Percentiles rank a stretch among this genome's conserved stretches.
Conservation (phyloP, 2,797 vertebrate genomes). For the Silurus lanzhouensis region DNA sequence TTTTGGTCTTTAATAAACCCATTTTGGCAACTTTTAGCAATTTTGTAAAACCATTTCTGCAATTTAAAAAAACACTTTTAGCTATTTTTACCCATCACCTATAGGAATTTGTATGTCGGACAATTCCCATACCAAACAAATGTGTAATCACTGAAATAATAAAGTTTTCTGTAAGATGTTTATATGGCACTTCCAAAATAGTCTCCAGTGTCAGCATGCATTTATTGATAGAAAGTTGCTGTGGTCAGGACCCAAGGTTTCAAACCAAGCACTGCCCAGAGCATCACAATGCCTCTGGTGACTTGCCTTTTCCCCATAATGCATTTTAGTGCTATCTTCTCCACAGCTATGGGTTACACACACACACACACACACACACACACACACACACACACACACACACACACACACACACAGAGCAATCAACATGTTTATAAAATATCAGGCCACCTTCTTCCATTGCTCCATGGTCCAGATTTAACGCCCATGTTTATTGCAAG, state of each 20-base stretch:
- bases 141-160: neutral
- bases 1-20: neutral
- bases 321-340: too few species aligned
- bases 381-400: too few species aligned
- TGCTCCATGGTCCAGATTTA: too few species aligned
- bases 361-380: too few species aligned
- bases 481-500: too few species aligned
- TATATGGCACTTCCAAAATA: neutral
- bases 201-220: neutral
- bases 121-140: neutral
- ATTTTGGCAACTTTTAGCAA: neutral
- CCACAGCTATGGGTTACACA: too few species aligned
- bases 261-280: too few species aligned
- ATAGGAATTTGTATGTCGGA: neutral
- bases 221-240: neutral
- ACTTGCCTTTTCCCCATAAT: too few species aligned
- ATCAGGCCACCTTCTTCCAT: too few species aligned
- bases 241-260: neutral
- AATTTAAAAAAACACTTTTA: neutral
- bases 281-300: too few species aligned
- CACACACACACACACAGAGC: too few species aligned
- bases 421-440: too few species aligned
- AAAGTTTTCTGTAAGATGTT: neutral
- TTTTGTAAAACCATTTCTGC: neutral
- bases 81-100: neutral